phyloP scores from a whole-genome alignment of 1,140 invertebrate genomes.

The Proales similis region DNA sequence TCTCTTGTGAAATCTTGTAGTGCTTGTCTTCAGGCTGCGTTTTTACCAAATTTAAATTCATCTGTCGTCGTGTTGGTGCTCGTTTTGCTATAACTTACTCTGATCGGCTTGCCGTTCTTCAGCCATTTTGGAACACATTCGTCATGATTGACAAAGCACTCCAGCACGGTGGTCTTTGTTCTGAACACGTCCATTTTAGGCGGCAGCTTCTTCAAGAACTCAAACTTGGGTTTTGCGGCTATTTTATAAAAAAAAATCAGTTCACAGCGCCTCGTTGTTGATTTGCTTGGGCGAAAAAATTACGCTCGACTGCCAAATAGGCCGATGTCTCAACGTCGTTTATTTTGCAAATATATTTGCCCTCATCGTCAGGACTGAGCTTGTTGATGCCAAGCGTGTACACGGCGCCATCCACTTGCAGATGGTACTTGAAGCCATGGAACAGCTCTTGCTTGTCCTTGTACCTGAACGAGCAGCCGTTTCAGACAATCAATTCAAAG shows the following conservation, averaged over 20 bases:
- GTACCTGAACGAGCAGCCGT: constrained; percentile 42
- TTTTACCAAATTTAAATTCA: no score
- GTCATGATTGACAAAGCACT: constrained; percentile 35
- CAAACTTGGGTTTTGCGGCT: constrained; percentile 35
- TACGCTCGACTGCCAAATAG: constrained; percentile 83
- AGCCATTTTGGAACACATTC: constrained; percentile 27
- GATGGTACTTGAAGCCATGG: constrained; percentile 73
- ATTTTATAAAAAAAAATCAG: constrained; percentile 4
- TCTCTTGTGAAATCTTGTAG: constrained; percentile 30
- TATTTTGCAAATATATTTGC: constrained; percentile 92
- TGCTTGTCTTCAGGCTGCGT: constrained; percentile 27
- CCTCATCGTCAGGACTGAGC: constrained; percentile 89
- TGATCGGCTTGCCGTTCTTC: constrained; percentile 23
- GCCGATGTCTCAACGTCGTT: constrained; percentile 77
- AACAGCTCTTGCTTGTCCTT: constrained; percentile 59
- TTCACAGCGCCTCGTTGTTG: not conserved
- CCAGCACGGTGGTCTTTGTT: constrained; percentile 32
- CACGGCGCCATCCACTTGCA: constrained; percentile 39
- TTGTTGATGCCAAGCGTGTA: constrained; percentile 60
- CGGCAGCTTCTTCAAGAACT: constrained; percentile 34
- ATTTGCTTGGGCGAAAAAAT: not conserved
- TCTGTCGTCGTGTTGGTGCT: no score
- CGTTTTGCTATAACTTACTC: not conserved
- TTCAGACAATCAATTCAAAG: not conserved
- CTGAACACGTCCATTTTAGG: constrained; percentile 37